A percentile compares a stretch with the other conserved stretches of the same genome.
These are phyloP conservation scores for Sinocyclocheilus rhinocerous DNA, from an alignment of 2,113 vertebrate species.

Conservation along the genomic window DNA sequence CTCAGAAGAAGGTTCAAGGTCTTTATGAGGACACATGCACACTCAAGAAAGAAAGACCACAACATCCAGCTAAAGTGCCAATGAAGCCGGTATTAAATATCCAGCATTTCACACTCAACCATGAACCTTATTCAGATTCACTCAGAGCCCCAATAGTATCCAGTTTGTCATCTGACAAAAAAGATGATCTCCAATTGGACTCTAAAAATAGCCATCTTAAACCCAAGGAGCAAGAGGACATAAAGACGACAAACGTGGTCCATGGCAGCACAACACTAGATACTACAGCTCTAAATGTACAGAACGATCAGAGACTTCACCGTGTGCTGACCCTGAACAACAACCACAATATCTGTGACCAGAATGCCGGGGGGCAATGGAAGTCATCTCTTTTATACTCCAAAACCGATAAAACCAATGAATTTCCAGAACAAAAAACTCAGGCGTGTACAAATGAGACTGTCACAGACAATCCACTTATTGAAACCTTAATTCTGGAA, in stretches of 20 bases:
- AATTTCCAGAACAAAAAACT: conserved; percentile 14
- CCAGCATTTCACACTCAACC: conserved; percentile 52
- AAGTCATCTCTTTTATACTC: conserved; percentile 8
- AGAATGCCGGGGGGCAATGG: conserved; percentile 3
- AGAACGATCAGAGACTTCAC: conserved; percentile 45
- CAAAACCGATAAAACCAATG: background rate
- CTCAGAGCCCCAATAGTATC: conserved; percentile 60
- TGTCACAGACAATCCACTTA: conserved; percentile 13
- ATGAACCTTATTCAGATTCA: conserved; percentile 66
- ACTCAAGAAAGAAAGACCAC: conserved; percentile 19
- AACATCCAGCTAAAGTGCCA: conserved; percentile 3
- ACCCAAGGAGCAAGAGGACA: conserved; percentile 35
- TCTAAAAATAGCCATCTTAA: conserved; percentile 40
- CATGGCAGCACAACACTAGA: conserved; percentile 20
- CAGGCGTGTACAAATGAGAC: conserved; percentile 25
- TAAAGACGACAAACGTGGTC: conserved; percentile 7
- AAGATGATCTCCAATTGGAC: conserved; percentile 48
- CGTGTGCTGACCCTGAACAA: conserved; percentile 45
- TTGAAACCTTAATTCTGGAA: conserved; percentile 32
- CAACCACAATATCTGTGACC: conserved; percentile 44
- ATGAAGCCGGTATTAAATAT: conserved; percentile 33
- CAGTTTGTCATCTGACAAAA: conserved; percentile 55
- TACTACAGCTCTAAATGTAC: conserved; percentile 40
- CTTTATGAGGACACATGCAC: conserved; percentile 1
- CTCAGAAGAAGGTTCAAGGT: conserved; percentile 20